Percentiles rank a stretch among this genome's conserved stretches.
Conservation (phyloP, 2,113 vertebrate species). For the Hassar affinis region DNA sequence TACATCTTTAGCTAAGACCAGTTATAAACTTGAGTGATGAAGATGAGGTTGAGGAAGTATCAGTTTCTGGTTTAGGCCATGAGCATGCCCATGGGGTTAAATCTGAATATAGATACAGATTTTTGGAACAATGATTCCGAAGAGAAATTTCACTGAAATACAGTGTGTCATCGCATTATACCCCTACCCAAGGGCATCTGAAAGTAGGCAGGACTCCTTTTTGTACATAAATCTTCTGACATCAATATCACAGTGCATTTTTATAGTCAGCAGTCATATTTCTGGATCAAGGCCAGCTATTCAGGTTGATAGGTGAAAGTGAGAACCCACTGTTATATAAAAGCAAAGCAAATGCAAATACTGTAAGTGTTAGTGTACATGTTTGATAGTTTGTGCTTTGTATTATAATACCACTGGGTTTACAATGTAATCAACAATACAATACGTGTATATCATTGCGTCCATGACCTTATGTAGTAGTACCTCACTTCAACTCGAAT, state of each 20-base stretch:
- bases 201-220: neutral
- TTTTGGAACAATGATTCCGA: neutral
- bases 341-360: neutral
- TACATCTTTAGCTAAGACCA: neutral
- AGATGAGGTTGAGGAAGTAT: too few species aligned
- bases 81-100: neutral
- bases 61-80: neutral
- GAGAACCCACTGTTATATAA: neutral
- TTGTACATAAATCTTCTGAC: too few species aligned
- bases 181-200: neutral
- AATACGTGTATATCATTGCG: neutral
- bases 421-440: neutral
- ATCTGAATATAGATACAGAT: neutral
- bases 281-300: neutral
- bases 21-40: neutral
- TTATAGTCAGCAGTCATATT: neutral
- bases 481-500: neutral
- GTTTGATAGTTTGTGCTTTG: neutral
- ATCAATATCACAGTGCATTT: too few species aligned
- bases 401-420: too few species aligned
- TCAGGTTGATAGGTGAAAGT: neutral
- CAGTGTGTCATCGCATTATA: neutral
- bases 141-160: too few species aligned
- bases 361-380: neutral
- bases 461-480: neutral